Base-by-base conservation (phyloP, 2,888 invertebrate species). In the Leucania comma region DNA sequence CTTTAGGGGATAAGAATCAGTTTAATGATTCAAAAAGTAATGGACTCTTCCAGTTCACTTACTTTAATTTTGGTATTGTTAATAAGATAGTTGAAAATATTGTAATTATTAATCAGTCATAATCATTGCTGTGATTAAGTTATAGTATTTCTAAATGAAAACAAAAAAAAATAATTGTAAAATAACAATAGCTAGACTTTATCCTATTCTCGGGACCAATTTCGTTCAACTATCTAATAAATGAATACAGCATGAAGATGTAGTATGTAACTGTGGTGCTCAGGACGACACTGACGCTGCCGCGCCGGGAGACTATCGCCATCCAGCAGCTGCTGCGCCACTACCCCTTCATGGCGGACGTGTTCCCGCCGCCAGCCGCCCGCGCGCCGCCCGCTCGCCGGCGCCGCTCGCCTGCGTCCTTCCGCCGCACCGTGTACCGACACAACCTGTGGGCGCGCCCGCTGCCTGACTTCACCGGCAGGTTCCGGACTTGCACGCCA, bases 391-490 rank as follows among this genome's bases (percentile, higher is more conserved):
- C 81, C 42, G 87, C 83, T 56, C 86, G 81, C 81, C 93, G 92
- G 67, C 93, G 93, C 53, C 93, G 93, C 82, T 89, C 91, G 64
- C 92, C 94, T 54, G 92, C 94, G 58, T 91, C 94, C 75, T 97
- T 96, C 91, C 96, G 98, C 22, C 96, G 97, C 84, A 97, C 97
- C 72, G 96, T 99, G 59, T 99, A 99, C 92, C 96, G 97, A 6
- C 97, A 97, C 81, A 97, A 98, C 89, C 93, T 98, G 84, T 98
- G 98, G 97, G 98, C 98, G 8, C 93, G 96, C 64, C 97, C 97
- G 20, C 95, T 97, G 75, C 97, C 97, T 6, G 97, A 98, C 93
- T 94, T 97, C 83, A 97, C 97, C 29, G 97, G 97, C 32, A 96
- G 97, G 35, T 97, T 96, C 87, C 96, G 98, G 20, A 98, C 98